A percentile compares a stretch with the other conserved stretches of the same genome.
Evolutionary conservation across 2,113 vertebrate genomes (phyloP).

Genomic region (Cyprinodon variegatus): DNA sequence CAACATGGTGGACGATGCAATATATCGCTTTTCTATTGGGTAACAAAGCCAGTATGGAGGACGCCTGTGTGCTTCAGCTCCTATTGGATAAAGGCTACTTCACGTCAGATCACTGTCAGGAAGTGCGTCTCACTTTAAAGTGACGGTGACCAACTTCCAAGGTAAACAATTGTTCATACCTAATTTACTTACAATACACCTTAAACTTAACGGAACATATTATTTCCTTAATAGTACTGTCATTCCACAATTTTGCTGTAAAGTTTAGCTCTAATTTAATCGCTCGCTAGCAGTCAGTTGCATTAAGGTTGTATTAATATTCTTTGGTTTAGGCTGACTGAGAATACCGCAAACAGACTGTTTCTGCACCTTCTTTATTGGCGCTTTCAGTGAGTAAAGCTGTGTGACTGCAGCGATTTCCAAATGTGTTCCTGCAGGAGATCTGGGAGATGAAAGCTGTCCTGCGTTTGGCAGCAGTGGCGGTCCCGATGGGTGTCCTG

Average conservation of each 20-base stretch:
- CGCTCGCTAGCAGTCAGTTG: constrained; percentile 1
- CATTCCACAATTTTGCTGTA: neutral
- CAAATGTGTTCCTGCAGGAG: constrained; percentile 38
- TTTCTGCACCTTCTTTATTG: neutral
- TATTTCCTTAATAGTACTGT: neutral
- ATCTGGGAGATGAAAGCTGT: constrained; percentile 78
- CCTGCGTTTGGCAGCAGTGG: constrained; percentile 64
- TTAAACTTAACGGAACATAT: neutral
- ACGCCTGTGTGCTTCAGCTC: neutral
- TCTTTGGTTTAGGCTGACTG: neutral
- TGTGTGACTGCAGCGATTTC: neutral
- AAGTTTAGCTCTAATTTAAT: neutral
- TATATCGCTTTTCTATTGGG: neutral
- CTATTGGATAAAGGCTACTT: constrained; percentile 44
- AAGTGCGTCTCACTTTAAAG: constrained; percentile 32
- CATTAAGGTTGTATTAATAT: neutral
- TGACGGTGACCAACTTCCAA: constrained; percentile 16
- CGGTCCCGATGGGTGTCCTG: constrained; percentile 87
- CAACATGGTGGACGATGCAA: neutral
- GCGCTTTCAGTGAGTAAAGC: neutral
- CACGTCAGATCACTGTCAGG: neutral
- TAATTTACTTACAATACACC: neutral
- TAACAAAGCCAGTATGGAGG: neutral
- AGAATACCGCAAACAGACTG: neutral
- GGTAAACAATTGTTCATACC: constrained; percentile 52